Base-by-base conservation (phyloP, 1,140 invertebrate species). In the Drosophila lowei region DNA sequence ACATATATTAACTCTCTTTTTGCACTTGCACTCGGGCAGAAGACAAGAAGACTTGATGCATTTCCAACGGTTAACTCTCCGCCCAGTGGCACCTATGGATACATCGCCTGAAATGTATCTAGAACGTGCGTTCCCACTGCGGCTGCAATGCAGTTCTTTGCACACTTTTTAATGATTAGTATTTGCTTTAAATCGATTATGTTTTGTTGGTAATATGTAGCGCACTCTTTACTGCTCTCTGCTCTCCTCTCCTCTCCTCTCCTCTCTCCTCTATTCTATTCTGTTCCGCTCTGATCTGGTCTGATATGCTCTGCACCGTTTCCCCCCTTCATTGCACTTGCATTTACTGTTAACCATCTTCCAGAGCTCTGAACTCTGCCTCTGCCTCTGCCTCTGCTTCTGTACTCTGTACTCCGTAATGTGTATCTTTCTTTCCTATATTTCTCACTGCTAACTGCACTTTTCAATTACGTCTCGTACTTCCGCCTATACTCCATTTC, bases 141-240 rank as follows among this genome's bases (percentile, higher is more conserved):
- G 63, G 59, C 61, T 52, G 21, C 49, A 47, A 47, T 56, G 71
- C 71, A 56, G 23, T 48, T 57, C 60, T 60, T 56, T 72, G 23
- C 80, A 71, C 49, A 30, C 2, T 30, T 30, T 9, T 9, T 30
- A 81, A 86, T 86, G 65, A 88, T 85, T 86, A 73, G 63, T 76
- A 85, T 83, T 77, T 66, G 77, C 77, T 74, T 74, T 77, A 79
- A 38, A 88, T 86, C 81, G 81, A 86, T 86, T 81, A 74, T 59
- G 72, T 67, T 79, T 70, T 79, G 59, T 72, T 61, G 42, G 63
- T 61, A 63, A 56, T 57, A 70, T 74, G 52, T 64, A 41, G 70
- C 61, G 72, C 66, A 72, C 59, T 71, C 23, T 18, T 18, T 2
- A 18, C 18, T 18, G 18, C 18, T 2, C 18, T 18, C 18, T 18